phyloP scores from a whole-genome alignment of 2,113 vertebrate species.

The Podocnemis expansa region DNA sequence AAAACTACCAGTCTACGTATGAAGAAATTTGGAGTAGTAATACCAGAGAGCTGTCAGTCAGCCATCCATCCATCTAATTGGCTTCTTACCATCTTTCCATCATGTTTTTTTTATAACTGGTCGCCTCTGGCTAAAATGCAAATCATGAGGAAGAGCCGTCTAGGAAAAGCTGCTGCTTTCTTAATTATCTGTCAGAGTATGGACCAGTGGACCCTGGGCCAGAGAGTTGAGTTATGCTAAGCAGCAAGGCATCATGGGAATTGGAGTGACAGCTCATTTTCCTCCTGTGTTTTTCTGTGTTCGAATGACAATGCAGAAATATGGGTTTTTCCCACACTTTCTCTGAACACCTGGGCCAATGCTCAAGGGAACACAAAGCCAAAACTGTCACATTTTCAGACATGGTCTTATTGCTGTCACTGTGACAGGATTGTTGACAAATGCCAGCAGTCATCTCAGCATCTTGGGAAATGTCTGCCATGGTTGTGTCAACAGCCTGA shows the following conservation, averaged over 20 bases:
- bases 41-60: conserved; percentile 99
- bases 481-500: conserved; percentile 99
- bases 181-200: conserved; percentile 98
- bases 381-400: conserved; percentile 97
- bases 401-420: conserved; percentile 91
- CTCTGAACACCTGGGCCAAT: conserved; percentile 90
- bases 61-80: conserved; percentile 99
- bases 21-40: conserved; percentile 90
- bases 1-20: conserved; percentile 86
- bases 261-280: conserved; percentile 99
- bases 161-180: conserved; percentile 97
- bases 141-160: conserved; percentile 93
- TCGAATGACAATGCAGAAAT: conserved; percentile 96
- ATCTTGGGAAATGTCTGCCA: conserved; percentile 99
- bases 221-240: conserved; percentile 97
- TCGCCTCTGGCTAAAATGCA: conserved; percentile 99
- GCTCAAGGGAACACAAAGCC: conserved; percentile 96
- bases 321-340: conserved; percentile 89
- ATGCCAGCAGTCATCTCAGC: conserved; percentile 99
- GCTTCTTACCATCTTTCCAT: conserved; percentile 99
- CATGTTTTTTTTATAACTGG: conserved; percentile 99
- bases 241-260: conserved; percentile 99
- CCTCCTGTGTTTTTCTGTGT: conserved; percentile 89
- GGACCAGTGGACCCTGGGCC: conserved; percentile 90
- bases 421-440: conserved; percentile 99